Conservation (phyloP, 2,888 invertebrate species). For the Athalia rosae region DNA sequence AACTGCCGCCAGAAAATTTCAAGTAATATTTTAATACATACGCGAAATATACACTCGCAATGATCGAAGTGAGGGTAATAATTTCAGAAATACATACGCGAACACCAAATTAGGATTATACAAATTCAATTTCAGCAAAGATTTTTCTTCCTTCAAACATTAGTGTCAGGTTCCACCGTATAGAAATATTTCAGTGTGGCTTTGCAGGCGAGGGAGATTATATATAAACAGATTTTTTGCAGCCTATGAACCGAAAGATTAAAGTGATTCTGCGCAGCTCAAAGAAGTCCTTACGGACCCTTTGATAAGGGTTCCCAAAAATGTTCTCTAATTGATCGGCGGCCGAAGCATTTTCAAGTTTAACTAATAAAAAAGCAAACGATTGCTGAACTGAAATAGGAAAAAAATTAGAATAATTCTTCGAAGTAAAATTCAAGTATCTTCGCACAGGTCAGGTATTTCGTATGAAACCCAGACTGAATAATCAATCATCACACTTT, state of each 20-base stretch:
- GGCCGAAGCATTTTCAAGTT: slow-evolving; percentile 2
- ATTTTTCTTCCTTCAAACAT: no score
- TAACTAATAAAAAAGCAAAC: not conserved
- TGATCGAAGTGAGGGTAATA: no score
- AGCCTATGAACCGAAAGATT: not conserved
- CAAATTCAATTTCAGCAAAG: no score
- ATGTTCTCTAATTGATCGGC: slow-evolving; percentile 24
- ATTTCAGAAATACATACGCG: no score
- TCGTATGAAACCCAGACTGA: not conserved
- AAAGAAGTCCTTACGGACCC: slow-evolving; percentile 10
- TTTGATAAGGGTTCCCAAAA: not conserved
- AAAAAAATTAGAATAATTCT: not conserved
- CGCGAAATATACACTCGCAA: no score
- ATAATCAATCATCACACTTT: no score
- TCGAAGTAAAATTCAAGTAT: not conserved
- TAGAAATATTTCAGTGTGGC: not conserved
- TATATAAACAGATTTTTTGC: not conserved
- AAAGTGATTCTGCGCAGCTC: not conserved
- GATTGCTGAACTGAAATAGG: not conserved
- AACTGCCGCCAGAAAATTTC: no score
- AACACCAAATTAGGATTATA: no score
- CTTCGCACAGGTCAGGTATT: not conserved
- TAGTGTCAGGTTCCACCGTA: no score
- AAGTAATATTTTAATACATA: no score
- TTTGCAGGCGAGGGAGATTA: not conserved